Base-by-base conservation (phyloP, 1,140 invertebrate species). In the Halesus radiatus region DNA sequence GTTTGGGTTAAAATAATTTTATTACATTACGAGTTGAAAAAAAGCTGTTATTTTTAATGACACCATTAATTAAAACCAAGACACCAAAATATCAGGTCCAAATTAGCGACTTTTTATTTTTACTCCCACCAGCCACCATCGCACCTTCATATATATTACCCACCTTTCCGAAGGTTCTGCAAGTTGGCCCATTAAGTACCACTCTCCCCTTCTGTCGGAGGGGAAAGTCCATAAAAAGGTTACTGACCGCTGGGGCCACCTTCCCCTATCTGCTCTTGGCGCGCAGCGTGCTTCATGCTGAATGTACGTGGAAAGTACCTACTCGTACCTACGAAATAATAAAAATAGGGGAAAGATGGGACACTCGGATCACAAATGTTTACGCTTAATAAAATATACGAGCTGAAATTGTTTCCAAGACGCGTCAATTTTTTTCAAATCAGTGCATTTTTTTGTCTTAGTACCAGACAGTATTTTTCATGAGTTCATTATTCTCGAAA, bases 191-290 rank as follows among this genome's bases (percentile, higher is more conserved):
- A 74, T 74, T 74, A 74, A 10, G n/a, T 45, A 37, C 32, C 68
- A 50, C 18, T 26, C 45, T 72, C 20, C 70, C 70, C 70, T 29
- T 56, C 18, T 16, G 45, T 18, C 68, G 50, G 52, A 29, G 23
- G 50, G 66, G 70, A 56, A 74, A 74, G 70, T 53, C 70, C 53
- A 74, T 74, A 74, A 74, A 74, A 74, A 74, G 70, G 70, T 74
- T 74, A 74, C 70, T 74, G 70, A 74, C 70, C 70, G 70, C 70
- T 26, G 52, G 3, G 13, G 3, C 50, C 50, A 54, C 70, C 62
- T 16, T 29, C 62, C 37, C 37, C 8, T 45, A 10, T 45, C 37
- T 37, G 10, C 70, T 52, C 50, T 52, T 73, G 18, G 37, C 66
- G 18, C 66, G n/a, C 66, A 20, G 18, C 20, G 29, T 32, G 10